Evolutionary conservation across 2,113 vertebrate species (phyloP).

Genomic region (Lampris megalopsis): DNA sequence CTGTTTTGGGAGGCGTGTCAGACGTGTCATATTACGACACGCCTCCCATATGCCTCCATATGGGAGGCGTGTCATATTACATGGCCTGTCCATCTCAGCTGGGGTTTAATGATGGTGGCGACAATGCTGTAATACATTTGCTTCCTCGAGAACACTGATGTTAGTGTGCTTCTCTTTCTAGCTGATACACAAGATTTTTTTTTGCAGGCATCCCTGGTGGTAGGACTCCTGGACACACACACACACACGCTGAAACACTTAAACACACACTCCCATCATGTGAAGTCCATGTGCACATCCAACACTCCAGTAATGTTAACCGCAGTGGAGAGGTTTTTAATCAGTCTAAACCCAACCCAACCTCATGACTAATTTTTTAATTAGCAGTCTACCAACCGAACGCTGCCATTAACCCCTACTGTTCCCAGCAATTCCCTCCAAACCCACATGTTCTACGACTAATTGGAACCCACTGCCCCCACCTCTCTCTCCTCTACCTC

Average conservation of each 20-base stretch:
- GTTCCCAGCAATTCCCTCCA: slow-evolving; percentile 28
- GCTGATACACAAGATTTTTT: too few relatives aligned
- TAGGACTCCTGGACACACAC: neutral
- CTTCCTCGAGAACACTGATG: too few relatives aligned
- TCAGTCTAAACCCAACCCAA: slow-evolving; percentile 43
- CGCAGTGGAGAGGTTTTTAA: slow-evolving; percentile 46
- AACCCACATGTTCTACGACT: slow-evolving; percentile 27
- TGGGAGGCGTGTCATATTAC: too few relatives aligned
- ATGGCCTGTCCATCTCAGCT: too few relatives aligned
- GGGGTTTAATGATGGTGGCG: too few relatives aligned
- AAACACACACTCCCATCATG: neutral
- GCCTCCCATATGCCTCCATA: too few relatives aligned
- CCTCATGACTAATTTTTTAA: slow-evolving; percentile 61
- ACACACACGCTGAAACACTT: neutral
- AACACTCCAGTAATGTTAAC: slow-evolving; percentile 35
- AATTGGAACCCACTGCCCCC: slow-evolving; percentile 37
- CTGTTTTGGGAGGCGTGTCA: too few relatives aligned
- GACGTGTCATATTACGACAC: too few relatives aligned
- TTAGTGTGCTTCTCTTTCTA: too few relatives aligned
- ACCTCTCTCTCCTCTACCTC: slow-evolving; percentile 11
- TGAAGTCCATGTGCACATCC: slow-evolving; percentile 10
- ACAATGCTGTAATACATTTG: too few relatives aligned
- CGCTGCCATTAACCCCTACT: slow-evolving; percentile 41
- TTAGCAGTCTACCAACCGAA: slow-evolving; percentile 55
- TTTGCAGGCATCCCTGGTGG: too few relatives aligned